These are phyloP conservation scores for Chionis minor DNA, from an alignment of 2,113 vertebrate genomes.

Conservation along the genomic window DNA sequence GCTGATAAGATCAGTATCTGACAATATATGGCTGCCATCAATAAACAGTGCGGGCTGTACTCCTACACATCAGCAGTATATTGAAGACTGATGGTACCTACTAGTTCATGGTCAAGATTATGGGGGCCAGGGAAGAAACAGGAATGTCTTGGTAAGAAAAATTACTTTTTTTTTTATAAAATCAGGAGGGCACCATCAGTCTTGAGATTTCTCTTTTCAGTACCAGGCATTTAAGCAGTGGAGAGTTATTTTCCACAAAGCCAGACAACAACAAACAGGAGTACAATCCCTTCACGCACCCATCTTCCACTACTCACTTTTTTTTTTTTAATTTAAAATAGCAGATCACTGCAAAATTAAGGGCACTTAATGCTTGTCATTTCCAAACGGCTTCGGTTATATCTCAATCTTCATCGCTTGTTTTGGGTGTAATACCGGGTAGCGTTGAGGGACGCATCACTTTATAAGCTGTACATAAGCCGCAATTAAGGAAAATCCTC, in stretches of 20 bases:
- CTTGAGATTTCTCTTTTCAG: neutral
- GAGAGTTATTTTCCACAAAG: neutral
- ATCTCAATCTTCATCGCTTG: constrained; percentile 8
- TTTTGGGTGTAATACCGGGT: neutral
- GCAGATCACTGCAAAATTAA: neutral
- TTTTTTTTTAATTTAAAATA: neutral
- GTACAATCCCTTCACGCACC: neutral
- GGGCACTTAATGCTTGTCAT: neutral
- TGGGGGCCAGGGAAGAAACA: neutral
- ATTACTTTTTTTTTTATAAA: neutral
- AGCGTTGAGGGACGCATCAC: neutral
- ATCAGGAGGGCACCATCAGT: neutral
- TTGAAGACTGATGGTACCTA: neutral
- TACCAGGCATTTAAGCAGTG: neutral
- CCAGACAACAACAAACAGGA: neutral
- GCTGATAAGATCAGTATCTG: neutral
- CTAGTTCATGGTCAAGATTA: neutral
- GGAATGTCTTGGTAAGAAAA: neutral
- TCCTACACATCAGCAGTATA: neutral
- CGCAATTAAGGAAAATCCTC: neutral
- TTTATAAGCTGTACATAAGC: neutral
- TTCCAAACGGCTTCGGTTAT: neutral
- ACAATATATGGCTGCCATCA: neutral
- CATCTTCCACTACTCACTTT: neutral
- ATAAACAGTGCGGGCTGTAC: neutral